A percentile compares a stretch with the other conserved stretches of the same genome.
Conservation (phyloP, 53 echinoderm and acorn worm species). For the Glandiceps talaboti region DNA sequence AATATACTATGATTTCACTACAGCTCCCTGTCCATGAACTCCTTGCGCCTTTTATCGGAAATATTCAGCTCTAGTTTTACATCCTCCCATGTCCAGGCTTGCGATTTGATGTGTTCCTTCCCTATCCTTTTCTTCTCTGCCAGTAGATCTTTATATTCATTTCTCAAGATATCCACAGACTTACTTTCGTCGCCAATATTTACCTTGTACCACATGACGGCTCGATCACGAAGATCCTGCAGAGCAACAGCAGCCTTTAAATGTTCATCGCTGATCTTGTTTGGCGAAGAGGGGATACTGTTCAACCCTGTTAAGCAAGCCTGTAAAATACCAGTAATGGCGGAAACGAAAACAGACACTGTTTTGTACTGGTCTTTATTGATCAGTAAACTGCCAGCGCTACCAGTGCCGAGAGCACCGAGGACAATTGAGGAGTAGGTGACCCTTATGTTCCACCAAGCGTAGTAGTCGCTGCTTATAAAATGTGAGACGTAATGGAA, state of each 20-base stretch:
- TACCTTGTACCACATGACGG: neutral
- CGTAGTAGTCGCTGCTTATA: neutral
- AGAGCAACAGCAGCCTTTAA: neutral
- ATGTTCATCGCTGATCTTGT: neutral
- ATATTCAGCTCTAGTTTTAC: neutral
- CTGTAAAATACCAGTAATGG: neutral
- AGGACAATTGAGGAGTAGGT: neutral
- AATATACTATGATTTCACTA: no score
- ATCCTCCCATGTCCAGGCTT: neutral
- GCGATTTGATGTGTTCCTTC: neutral
- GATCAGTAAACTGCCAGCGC: neutral
- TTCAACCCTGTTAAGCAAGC: neutral
- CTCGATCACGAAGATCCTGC: neutral
- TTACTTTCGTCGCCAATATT: neutral
- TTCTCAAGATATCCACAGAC: neutral
- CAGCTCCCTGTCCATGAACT: neutral
- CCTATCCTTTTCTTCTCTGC: neutral
- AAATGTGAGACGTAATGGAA: neutral
- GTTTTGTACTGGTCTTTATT: neutral
- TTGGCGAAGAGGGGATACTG: neutral
- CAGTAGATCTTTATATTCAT: neutral
- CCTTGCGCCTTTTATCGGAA: neutral
- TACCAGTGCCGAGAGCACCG: neutral
- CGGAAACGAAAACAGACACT: neutral
- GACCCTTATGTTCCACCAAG: neutral